These are phyloP conservation scores for Leuciscus idus DNA, from an alignment of 2,113 vertebrate genomes.

Conservation along the genomic window DNA sequence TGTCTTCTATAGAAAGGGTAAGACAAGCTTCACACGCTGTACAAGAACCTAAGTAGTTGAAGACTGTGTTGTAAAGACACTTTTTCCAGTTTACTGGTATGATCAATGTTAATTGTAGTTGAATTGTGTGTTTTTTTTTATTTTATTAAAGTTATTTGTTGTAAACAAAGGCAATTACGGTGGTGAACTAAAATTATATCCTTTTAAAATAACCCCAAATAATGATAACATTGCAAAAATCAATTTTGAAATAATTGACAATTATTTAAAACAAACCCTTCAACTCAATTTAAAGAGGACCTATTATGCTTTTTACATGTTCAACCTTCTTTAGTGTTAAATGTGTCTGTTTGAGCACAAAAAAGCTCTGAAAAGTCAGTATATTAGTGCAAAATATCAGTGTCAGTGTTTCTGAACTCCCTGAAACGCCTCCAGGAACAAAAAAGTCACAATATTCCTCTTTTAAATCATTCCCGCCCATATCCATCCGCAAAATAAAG, in stretches of 20 bases:
- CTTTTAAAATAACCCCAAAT: not conserved
- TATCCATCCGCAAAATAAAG: no score
- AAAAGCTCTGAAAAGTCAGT: no score
- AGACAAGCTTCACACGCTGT: not conserved
- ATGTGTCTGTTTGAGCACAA: no score
- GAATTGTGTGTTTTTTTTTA: not conserved
- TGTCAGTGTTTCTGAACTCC: no score
- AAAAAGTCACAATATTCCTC: no score
- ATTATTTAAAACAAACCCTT: not conserved
- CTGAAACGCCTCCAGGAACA: no score
- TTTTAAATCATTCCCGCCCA: no score
- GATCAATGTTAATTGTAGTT: not conserved
- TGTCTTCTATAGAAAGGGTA: conserved; percentile 98
- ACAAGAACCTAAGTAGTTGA: not conserved
- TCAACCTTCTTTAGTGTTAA: no score
- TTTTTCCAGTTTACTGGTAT: not conserved
- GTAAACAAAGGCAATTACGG: not conserved
- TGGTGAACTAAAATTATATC: not conserved
- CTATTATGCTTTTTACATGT: no score
- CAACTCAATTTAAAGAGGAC: not conserved
- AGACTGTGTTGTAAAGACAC: not conserved
- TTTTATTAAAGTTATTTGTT: not conserved
- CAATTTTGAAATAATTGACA: not conserved
- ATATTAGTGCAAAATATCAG: no score
- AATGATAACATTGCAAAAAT: not conserved